These are phyloP conservation scores for Malaclemys terrapin DNA, from an alignment of 2,113 vertebrate genomes.

Conservation along the genomic window DNA sequence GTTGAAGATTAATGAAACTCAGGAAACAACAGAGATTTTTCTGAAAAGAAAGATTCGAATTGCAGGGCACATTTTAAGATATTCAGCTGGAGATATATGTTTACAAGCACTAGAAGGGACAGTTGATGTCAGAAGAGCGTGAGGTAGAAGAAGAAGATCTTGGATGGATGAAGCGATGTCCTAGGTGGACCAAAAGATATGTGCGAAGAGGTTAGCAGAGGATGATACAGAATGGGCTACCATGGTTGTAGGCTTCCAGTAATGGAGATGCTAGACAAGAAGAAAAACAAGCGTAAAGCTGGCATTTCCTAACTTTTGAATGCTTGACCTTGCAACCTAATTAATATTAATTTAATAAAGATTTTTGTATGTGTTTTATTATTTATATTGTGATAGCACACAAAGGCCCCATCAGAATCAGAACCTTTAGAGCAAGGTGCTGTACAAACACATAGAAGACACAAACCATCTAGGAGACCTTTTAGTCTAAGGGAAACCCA, in stretches of 20 bases:
- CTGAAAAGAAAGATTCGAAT: neutral
- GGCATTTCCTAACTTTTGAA: neutral
- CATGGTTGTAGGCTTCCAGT: neutral
- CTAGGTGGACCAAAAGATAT: neutral
- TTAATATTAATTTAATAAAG: neutral
- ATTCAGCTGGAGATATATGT: neutral
- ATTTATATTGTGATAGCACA: neutral
- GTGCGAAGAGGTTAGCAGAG: neutral
- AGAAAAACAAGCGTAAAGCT: neutral
- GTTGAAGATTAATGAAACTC: neutral
- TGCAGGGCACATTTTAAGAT: neutral
- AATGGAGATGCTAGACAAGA: neutral
- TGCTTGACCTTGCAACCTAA: neutral
- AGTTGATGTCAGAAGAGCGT: neutral
- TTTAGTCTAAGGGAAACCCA: neutral
- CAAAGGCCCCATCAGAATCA: neutral
- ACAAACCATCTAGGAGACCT: neutral
- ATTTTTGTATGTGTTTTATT: neutral
- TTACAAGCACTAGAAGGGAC: neutral
- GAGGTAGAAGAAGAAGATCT: neutral
- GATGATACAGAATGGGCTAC: neutral
- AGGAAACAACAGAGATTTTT: neutral
- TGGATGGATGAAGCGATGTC: neutral
- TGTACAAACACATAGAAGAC: neutral
- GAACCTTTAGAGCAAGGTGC: neutral